Evolutionary conservation across 92 coral and sea anemone species (phyloP).

Genomic region (Epizoanthus illoricatus): DNA sequence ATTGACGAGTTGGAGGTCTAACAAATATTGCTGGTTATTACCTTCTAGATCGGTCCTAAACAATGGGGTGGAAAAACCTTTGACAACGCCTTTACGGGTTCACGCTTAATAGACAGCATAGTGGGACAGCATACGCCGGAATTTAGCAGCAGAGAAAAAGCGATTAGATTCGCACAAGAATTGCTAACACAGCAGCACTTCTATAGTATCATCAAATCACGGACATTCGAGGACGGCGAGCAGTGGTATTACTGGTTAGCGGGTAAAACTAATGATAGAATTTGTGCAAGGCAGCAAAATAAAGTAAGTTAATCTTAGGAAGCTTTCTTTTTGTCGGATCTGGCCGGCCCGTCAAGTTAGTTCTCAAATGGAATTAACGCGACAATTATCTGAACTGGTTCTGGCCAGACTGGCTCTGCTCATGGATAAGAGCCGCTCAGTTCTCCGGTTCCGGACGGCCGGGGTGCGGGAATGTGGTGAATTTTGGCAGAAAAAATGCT

Average conservation of each 20-base stretch:
- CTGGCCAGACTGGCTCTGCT: no score
- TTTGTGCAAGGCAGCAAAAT: background rate
- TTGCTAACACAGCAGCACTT: conserved; percentile 49
- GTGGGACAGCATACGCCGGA: conserved; percentile 37
- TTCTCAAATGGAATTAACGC: no score
- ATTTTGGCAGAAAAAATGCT: no score
- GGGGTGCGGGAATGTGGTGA: no score
- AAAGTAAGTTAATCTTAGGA: background rate
- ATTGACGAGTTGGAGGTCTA: no score
- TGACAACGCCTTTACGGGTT: conserved; percentile 67
- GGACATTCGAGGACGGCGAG: conserved; percentile 65
- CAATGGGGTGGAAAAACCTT: conserved; percentile 72
- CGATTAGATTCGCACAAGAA: conserved; percentile 57
- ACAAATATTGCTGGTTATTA: background rate
- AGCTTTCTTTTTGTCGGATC: no score
- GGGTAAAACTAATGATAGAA: background rate
- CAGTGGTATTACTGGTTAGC: conserved; percentile 63
- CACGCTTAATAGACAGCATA: conserved; percentile 51
- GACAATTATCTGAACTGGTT: no score
- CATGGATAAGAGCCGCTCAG: no score
- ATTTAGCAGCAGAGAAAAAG: conserved; percentile 49
- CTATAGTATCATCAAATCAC: conserved; percentile 58
- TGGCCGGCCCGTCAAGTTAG: no score
- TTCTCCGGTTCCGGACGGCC: no score
- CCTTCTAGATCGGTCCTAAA: conserved; percentile 60